Evolutionary conservation across 2,888 invertebrate genomes (phyloP).

Genomic region (Allygus modestus): DNA sequence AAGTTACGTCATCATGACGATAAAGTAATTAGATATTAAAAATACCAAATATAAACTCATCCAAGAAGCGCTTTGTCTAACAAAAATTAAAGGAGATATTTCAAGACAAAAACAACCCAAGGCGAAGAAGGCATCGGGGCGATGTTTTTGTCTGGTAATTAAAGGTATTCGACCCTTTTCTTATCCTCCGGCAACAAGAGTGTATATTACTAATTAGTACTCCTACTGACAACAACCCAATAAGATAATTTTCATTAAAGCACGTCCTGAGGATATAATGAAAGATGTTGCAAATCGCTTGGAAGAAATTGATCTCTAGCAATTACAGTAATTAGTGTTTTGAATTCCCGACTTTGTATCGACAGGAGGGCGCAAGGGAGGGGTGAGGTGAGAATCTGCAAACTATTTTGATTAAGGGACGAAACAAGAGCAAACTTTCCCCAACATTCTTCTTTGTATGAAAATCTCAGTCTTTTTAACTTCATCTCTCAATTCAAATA

Average conservation of each 20-base stretch:
- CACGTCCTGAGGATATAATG: conserved; percentile 47
- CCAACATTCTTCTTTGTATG: conserved; percentile 62
- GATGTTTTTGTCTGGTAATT: conserved; percentile 1
- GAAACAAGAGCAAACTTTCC: conserved; percentile 61
- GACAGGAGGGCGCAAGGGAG: not conserved
- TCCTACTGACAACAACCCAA: conserved; percentile 9
- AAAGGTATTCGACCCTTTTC: conserved; percentile 32
- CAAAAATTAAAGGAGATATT: conserved; percentile 39
- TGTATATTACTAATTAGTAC: conserved; percentile 37
- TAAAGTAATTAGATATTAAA: too few relatives aligned
- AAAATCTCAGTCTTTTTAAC: conserved; percentile 62
- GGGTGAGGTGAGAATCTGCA: conserved; percentile 41
- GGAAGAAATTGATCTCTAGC: conserved; percentile 58
- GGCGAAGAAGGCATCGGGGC: not conserved
- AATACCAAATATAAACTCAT: too few relatives aligned
- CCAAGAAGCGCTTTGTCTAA: not conserved
- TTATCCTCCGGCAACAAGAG: conserved; percentile 1
- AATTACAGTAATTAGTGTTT: conserved; percentile 62
- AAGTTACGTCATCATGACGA: too few relatives aligned
- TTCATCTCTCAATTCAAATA: conserved; percentile 61
- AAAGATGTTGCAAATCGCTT: conserved; percentile 59
- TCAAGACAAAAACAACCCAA: conserved; percentile 19
- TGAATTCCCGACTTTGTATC: conserved; percentile 51
- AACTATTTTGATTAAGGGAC: conserved; percentile 65
- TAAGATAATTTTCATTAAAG: conserved; percentile 63